A percentile compares a stretch with the other conserved stretches of the same genome.
Conservation (phyloP, 1,140 invertebrate genomes). For the Drosophila bifasciata region DNA sequence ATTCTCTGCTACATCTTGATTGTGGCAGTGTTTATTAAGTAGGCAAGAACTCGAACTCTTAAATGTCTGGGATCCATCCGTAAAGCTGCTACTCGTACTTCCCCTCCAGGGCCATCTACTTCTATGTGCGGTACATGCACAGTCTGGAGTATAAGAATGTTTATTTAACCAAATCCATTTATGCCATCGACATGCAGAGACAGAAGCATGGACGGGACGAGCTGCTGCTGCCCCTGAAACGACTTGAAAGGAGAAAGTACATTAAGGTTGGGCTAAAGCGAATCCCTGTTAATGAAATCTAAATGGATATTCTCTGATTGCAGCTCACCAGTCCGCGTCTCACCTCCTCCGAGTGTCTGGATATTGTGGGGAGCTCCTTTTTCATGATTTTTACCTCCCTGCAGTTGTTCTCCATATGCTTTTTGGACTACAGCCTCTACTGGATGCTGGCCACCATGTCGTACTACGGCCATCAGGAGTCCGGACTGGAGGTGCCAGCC, state of each 20-base stretch:
- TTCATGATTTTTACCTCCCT: conserved; percentile 35
- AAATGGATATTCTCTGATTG: not conserved
- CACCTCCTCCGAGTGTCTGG: conserved; percentile 85
- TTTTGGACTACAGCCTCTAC: conserved; percentile 85
- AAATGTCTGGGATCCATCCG: not conserved
- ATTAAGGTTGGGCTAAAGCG: conserved; percentile 84
- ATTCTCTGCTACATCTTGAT: conserved; percentile 57
- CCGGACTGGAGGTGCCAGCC: conserved; percentile 84
- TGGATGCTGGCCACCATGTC: conserved; percentile 89
- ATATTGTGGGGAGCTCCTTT: conserved; percentile 22
- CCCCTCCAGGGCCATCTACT: conserved; percentile 87
- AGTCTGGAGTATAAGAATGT: conserved; percentile 90
- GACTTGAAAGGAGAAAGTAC: conserved; percentile 87
- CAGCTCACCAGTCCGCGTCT: conserved; percentile 86
- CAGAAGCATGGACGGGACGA: conserved; percentile 86
- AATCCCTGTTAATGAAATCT: not conserved
- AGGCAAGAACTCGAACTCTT: conserved; percentile 5
- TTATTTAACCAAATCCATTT: conserved; percentile 89
- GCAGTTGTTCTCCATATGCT: conserved; percentile 41
- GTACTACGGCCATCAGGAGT: conserved; percentile 87
- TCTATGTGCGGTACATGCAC: conserved; percentile 90
- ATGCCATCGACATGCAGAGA: conserved; percentile 89
- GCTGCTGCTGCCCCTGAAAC: conserved; percentile 89
- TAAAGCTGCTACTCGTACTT: not conserved
- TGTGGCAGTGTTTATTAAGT: conserved; percentile 65